Base-by-base conservation (phyloP, 2,113 vertebrate genomes). In the Mormyrus lacerda region DNA sequence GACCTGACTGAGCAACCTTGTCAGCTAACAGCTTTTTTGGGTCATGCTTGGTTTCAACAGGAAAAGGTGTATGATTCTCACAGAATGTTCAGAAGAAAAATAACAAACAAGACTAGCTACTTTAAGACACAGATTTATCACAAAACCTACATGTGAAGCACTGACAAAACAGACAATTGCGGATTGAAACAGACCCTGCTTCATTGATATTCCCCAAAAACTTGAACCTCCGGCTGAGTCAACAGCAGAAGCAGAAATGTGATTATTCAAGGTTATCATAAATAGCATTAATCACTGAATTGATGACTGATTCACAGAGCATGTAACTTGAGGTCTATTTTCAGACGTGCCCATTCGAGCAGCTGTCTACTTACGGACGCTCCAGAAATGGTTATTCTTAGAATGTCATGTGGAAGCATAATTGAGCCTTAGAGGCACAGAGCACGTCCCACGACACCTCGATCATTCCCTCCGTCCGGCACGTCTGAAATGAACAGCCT, bases 381-480 rank as follows among this genome's bases (percentile, higher is more conserved):
- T 48, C 19, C 87, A 86, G 90, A 89, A 89, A 88, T 53, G n/a
- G 89, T 92, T 92, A 91, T 92, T 91, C 89, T 92, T 90, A 92
- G 92, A 88, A 55, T 35, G 86, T 91, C 91, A 91, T 87, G 82
- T 87, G 90, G 89, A 85, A 88, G 27, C 88, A 90, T 90, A 90
- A 91, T 89, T 91, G 90, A 35, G 79, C 51, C 89, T 91, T 89
- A 89, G 89, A 90, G 89, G 90, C 88, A 87, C 53, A 55, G 58
- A 4, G 21, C 86, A 58, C 76, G 69, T 89, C 61, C 15, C 79
- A 89, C 65, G 65, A 35, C 31, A 35, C 39, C 87, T 91, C 73
- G 90, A 84, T 73, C 53, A 27, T 85, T 85, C 76, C 86, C 85
- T 88, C 50, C 88, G 85, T 86, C 85, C 88, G 35, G 82, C 24